Base-by-base conservation (phyloP, 2,113 vertebrate genomes). In the Argyrosomus japonicus region DNA sequence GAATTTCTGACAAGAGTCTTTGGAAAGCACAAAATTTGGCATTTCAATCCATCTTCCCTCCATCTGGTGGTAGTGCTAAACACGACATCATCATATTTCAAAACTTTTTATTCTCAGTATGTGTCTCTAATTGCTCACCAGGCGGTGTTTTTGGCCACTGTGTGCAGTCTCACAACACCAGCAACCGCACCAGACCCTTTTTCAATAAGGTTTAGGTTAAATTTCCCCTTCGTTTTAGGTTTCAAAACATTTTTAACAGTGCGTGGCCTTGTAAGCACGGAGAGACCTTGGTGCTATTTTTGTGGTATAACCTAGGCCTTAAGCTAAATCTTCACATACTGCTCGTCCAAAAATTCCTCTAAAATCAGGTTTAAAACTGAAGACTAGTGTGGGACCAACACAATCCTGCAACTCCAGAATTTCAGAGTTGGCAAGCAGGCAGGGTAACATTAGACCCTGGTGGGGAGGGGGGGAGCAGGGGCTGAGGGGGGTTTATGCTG, bases 361-460 rank as follows among this genome's bases (percentile, higher is more conserved):
- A 51, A 84, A 84, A 84, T 81, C 75, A 40, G 65, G 84, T 86
- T 87, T 72, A 29, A 87, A 78, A 73, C 74, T 87, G 76, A 79
- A 40, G 36, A 77, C 71, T 56, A 75, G 81, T 79, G 80, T 73
- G 53, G 81, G 75, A 85, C 72, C 68, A 87, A 67, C 89, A 81
- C 67, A 72, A 88, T 60, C 65, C 60, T 87, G 77, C 47, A 88
- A 69, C 87, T 90, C 62, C 88, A 75, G 72, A 84, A 84, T 87
- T 88, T 88, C 84, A 91, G 88, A 79, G 88, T 90, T 89, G 88
- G 87, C 87, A 89, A 87, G 89, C 85, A 88, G 86, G 75, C 81
- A 62, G 83, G 87, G 94, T 93, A 95, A 95, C 93, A 93, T 93
- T 90, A 95, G 89, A 95, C 94, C 90, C 82, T 51, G 50, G 86